A percentile compares a stretch with the other conserved stretches of the same genome.
Conservation (phyloP, 2,888 invertebrate species). For the Limnephilus marmoratus region DNA sequence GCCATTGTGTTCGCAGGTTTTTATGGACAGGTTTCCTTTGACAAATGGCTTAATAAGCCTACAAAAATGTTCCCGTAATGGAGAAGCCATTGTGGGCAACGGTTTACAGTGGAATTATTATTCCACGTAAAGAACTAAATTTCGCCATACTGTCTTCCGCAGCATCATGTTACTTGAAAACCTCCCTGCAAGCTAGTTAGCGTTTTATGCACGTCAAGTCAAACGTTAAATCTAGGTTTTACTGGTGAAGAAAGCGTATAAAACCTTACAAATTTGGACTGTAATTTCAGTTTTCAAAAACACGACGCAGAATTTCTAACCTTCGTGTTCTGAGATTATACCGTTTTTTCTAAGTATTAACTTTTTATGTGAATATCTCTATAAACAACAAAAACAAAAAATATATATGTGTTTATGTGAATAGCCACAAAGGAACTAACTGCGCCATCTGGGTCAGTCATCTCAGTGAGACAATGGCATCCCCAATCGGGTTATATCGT, state of each 20-base stretch:
- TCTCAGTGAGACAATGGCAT: too few relatives aligned
- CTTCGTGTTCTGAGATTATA: too few relatives aligned
- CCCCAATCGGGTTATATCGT: too few relatives aligned
- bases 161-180: neutral
- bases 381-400: too few relatives aligned
- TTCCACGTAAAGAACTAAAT: slow-evolving; percentile 29
- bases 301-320: too few relatives aligned
- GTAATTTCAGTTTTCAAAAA: neutral
- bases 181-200: neutral
- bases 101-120: slow-evolving; percentile 48
- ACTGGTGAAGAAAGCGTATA: neutral
- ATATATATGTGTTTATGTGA: too few relatives aligned
- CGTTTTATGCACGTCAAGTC: neutral
- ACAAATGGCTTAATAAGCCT: slow-evolving; percentile 62
- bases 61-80: slow-evolving; percentile 55
- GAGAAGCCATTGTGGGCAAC: slow-evolving; percentile 49
- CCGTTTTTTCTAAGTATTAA: too few relatives aligned
- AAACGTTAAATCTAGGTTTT: neutral
- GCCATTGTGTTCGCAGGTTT: slow-evolving; percentile 55
- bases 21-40: slow-evolving; percentile 62
- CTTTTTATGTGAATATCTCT: too few relatives aligned
- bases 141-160: neutral
- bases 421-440: too few relatives aligned
- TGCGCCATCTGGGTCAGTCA: too few relatives aligned
- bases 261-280: neutral